Evolutionary conservation across 2,113 vertebrate genomes (phyloP).

Genomic region (Python bivittatus): DNA sequence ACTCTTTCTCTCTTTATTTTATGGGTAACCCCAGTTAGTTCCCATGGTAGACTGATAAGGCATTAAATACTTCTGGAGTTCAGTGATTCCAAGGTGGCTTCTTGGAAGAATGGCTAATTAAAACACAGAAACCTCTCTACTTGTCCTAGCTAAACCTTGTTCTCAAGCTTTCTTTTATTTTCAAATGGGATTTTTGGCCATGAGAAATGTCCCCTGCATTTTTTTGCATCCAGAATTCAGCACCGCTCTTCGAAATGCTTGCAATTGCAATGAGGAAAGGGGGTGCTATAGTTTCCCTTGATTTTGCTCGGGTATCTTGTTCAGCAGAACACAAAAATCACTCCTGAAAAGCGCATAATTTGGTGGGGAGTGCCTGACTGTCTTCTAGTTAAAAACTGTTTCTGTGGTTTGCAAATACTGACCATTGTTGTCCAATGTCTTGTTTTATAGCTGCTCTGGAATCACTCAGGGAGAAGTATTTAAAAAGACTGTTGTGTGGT

Average conservation of each 20-base stretch:
- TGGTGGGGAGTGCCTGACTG: background rate
- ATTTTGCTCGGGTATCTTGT: background rate
- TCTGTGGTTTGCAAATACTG: background rate
- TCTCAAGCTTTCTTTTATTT: too few relatives aligned
- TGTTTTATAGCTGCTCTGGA: conserved; percentile 51
- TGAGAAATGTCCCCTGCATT: background rate
- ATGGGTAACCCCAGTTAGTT: background rate
- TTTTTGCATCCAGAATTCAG: background rate
- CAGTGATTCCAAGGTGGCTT: background rate
- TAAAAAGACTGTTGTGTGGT: conserved; percentile 50
- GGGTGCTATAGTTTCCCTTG: background rate
- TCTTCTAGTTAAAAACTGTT: background rate
- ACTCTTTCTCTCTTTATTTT: too few relatives aligned
- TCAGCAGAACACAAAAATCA: background rate
- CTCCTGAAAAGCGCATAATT: background rate
- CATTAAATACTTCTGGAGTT: background rate
- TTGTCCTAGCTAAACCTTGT: too few relatives aligned
- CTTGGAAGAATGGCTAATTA: too few relatives aligned
- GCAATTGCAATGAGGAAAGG: too few relatives aligned
- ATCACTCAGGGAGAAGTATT: conserved; percentile 44
- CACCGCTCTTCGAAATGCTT: background rate
- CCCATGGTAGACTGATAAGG: background rate
- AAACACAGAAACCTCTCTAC: too few relatives aligned
- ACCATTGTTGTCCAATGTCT: conserved; percentile 28
- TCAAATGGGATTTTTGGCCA: too few relatives aligned